Percentiles rank a stretch among this genome's conserved stretches.
Conservation (phyloP, 2,113 vertebrate genomes). For the Actenoides lindsayi region DNA sequence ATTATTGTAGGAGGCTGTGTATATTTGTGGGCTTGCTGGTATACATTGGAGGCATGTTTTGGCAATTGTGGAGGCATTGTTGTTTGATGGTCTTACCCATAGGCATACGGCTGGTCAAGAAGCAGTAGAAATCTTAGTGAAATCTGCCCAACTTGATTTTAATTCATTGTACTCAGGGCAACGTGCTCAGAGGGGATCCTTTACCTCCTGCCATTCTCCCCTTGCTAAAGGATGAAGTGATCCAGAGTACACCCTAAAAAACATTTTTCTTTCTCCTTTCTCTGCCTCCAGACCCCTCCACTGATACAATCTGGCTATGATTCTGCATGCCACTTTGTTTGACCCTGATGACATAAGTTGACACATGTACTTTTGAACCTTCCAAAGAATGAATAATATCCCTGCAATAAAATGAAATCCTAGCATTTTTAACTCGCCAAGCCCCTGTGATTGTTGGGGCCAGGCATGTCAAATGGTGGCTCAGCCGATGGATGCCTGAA, state of each 20-base stretch:
- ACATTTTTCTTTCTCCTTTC: not conserved
- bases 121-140: not conserved
- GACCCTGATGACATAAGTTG: slow-evolving; percentile 67
- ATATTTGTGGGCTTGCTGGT: not conserved
- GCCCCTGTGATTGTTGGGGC: not conserved
- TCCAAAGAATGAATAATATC: slow-evolving; percentile 67
- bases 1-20: not conserved
- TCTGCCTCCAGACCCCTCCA: slow-evolving; percentile 7
- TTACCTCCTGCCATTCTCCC: not conserved
- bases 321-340: slow-evolving; percentile 58
- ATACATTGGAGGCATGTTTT: not conserved
- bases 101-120: not conserved
- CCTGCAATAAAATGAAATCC: slow-evolving; percentile 69
- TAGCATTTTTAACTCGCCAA: slow-evolving; percentile 58
- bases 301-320: slow-evolving; percentile 16
- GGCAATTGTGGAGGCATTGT: not conserved
- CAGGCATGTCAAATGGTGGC: not conserved
- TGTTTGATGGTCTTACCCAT: not conserved
- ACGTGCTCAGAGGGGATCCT: not conserved
- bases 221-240: not conserved
- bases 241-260: not conserved
- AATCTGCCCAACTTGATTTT: not conserved
- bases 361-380: slow-evolving; percentile 70
- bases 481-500: not conserved
- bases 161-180: not conserved